phyloP scores from a whole-genome alignment of 2,797 vertebrate species.

The Hemitrygon akajei region DNA sequence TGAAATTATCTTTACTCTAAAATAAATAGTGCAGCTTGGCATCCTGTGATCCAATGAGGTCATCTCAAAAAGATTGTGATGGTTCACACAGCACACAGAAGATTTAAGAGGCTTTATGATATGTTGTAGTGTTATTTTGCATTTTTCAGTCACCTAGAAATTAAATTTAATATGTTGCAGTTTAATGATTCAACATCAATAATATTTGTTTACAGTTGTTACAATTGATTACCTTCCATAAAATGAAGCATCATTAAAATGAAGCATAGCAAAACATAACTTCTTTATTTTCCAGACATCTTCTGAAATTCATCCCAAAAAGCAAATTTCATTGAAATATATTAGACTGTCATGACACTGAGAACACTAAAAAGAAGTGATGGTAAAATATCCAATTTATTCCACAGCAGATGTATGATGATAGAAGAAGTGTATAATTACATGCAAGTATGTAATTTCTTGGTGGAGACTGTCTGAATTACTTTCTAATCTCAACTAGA shows the following conservation, averaged over 20 bases:
- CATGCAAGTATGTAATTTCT: background rate
- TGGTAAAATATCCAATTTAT: background rate
- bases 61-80: background rate
- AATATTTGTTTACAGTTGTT: background rate
- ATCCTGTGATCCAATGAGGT: background rate
- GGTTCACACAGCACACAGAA: background rate
- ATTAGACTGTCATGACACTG: background rate
- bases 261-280: background rate
- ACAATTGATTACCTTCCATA: background rate
- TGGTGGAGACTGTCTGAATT: background rate
- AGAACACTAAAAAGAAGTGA: background rate
- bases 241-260: background rate
- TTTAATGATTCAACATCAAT: background rate
- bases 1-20: background rate
- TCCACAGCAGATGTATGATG: background rate
- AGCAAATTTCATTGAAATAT: background rate
- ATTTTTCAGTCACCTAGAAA: background rate
- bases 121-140: background rate
- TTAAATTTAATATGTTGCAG: background rate
- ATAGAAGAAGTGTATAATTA: background rate
- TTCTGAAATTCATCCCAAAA: background rate
- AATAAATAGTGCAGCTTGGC: background rate
- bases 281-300: background rate
- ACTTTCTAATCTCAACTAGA: background rate
- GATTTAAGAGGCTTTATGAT: background rate